These are phyloP conservation scores for Sciurus carolinensis DNA, from an alignment of 2,797 vertebrate genomes.

Conservation along the genomic window DNA sequence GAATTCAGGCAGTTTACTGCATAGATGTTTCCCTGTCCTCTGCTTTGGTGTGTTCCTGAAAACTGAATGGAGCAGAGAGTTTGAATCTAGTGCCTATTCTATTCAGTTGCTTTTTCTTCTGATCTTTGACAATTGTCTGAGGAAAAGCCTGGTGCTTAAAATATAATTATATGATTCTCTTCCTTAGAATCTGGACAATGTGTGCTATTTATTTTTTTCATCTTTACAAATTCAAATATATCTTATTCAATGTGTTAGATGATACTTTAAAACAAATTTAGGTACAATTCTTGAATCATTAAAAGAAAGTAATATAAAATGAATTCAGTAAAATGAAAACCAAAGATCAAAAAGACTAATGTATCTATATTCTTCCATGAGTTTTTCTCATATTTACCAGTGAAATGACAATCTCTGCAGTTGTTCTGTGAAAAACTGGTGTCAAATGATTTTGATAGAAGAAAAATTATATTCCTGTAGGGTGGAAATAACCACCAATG, in stretches of 20 bases:
- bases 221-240: constrained; percentile 73
- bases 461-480: constrained; percentile 79
- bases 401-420: constrained; percentile 60
- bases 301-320: constrained; percentile 54
- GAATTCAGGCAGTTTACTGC: not conserved
- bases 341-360: not conserved
- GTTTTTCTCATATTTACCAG: constrained; percentile 57
- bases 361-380: not conserved
- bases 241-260: constrained; percentile 31
- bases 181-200: constrained; percentile 38
- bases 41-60: not conserved
- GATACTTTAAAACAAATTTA: constrained; percentile 68
- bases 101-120: constrained; percentile 51
- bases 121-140: constrained; percentile 58
- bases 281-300: not conserved
- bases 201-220: constrained; percentile 62
- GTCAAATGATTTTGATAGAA: constrained; percentile 80
- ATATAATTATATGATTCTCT: constrained; percentile 67
- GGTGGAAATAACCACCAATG: constrained; percentile 70
- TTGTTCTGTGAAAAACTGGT: constrained; percentile 64
- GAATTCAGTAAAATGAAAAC: constrained; percentile 58
- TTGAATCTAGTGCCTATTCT: not conserved
- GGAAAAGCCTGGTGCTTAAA: constrained; percentile 68
- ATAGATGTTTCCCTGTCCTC: not conserved
- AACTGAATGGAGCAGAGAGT: not conserved